These are phyloP conservation scores for Malacoraja senta DNA, from an alignment of 2,797 vertebrate genomes.

Conservation along the genomic window DNA sequence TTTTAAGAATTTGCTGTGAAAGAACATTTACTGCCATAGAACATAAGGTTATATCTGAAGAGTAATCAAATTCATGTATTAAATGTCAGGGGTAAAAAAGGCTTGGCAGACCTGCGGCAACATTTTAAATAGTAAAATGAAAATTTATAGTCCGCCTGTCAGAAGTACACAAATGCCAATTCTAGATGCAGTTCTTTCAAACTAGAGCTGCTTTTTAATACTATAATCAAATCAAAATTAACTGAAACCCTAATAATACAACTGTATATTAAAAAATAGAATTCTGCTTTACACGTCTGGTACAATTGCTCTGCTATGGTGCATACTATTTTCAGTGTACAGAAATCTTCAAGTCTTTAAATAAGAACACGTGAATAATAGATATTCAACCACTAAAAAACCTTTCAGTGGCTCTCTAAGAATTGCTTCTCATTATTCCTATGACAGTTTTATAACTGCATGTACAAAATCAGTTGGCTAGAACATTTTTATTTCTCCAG, in stretches of 20 bases:
- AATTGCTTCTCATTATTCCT: background rate
- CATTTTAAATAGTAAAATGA: background rate
- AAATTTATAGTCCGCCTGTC: background rate
- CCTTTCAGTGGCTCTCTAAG: background rate
- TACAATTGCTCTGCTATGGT: conserved; percentile 19
- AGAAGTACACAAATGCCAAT: background rate
- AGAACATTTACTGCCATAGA: background rate
- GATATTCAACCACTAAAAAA: background rate
- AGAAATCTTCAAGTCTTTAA: background rate
- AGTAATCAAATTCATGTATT: no score
- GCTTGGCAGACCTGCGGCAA: background rate
- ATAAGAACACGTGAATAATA: background rate
- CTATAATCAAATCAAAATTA: background rate
- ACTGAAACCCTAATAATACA: background rate
- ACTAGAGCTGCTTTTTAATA: background rate
- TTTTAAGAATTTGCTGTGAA: background rate
- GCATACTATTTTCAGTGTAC: background rate
- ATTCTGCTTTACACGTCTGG: conserved; percentile 5
- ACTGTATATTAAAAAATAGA: background rate
- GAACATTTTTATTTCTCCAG: background rate
- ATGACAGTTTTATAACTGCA: background rate
- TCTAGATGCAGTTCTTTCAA: background rate
- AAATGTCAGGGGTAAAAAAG: background rate
- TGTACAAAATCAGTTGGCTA: background rate
- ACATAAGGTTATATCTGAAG: background rate